Percentiles rank a stretch among this genome's conserved stretches.
Evolutionary conservation across 2,113 vertebrate species (phyloP).

Genomic region (Piprites chloris): DNA sequence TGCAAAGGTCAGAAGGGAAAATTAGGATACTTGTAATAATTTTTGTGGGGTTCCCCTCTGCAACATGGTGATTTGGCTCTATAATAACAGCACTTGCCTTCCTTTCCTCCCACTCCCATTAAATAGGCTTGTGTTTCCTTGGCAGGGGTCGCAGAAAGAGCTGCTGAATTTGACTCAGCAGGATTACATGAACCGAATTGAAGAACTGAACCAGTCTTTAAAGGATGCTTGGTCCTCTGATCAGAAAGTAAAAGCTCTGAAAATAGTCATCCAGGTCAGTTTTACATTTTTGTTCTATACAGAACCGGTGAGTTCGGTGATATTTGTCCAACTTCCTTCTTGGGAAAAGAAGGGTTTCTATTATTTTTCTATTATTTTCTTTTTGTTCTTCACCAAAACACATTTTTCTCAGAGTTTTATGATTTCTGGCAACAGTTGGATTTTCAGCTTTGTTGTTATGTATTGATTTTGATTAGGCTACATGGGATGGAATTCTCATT

Average conservation of each 20-base stretch:
- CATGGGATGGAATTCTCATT: not conserved
- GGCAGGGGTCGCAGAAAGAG: constrained; percentile 93
- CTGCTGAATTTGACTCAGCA: constrained; percentile 95
- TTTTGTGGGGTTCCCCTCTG: not conserved
- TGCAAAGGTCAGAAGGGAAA: not conserved
- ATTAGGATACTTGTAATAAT: not conserved
- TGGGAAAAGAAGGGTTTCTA: not conserved
- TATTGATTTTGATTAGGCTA: not conserved
- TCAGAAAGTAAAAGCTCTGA: constrained; percentile 98
- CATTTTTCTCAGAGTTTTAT: not conserved
- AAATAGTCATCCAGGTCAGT: constrained; percentile 96
- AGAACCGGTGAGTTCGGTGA: not conserved
- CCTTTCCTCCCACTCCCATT: not conserved
- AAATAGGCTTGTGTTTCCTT: not conserved
- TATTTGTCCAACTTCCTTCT: not conserved
- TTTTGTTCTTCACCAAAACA: not conserved
- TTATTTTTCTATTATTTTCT: not conserved
- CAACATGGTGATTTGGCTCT: not conserved
- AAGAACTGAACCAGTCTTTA: constrained; percentile 94
- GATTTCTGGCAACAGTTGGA: not conserved
- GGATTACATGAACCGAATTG: constrained; percentile 94
- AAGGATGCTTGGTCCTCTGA: constrained; percentile 97
- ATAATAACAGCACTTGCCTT: not conserved
- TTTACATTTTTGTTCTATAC: not conserved
- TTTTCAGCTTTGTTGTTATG: not conserved